Evolutionary conservation across 2,797 vertebrate genomes (phyloP).

Genomic region (Sphenodon punctatus): DNA sequence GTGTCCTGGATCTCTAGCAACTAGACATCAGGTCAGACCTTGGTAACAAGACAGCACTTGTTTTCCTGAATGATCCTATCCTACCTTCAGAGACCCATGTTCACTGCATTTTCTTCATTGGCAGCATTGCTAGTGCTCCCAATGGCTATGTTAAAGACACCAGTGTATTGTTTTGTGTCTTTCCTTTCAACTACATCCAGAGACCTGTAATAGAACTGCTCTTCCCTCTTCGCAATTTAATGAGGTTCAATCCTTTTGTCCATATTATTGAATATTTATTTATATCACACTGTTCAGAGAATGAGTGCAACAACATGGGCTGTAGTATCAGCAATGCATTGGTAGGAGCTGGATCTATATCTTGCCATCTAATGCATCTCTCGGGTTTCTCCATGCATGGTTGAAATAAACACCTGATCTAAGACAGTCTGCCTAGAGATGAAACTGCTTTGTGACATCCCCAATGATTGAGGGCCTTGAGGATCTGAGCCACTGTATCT

Average conservation of each 20-base stretch:
- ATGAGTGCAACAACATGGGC: not conserved
- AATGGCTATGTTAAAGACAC: too few species aligned
- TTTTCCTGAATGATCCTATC: not conserved
- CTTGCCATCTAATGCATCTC: not conserved
- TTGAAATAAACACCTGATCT: not conserved
- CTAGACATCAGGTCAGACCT: not conserved
- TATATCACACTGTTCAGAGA: not conserved
- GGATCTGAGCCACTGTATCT: fast-evolving
- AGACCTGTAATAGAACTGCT: not conserved
- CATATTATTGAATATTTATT: not conserved
- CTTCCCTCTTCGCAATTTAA: not conserved
- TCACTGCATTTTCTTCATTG: too few species aligned
- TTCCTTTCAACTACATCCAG: not conserved
- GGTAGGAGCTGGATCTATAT: not conserved
- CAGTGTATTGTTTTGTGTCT: not conserved
- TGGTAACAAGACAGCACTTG: not conserved
- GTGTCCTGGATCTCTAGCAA: not conserved
- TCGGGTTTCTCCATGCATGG: not conserved
- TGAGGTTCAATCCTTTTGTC: not conserved
- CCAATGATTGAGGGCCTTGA: not conserved
- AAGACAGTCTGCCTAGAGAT: not conserved
- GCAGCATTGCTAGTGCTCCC: too few species aligned
- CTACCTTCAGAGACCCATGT: too few species aligned
- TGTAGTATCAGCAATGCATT: not conserved
- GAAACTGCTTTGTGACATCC: not conserved